Conservation (phyloP, 1,140 invertebrate species). For the Drosophila varians region DNA sequence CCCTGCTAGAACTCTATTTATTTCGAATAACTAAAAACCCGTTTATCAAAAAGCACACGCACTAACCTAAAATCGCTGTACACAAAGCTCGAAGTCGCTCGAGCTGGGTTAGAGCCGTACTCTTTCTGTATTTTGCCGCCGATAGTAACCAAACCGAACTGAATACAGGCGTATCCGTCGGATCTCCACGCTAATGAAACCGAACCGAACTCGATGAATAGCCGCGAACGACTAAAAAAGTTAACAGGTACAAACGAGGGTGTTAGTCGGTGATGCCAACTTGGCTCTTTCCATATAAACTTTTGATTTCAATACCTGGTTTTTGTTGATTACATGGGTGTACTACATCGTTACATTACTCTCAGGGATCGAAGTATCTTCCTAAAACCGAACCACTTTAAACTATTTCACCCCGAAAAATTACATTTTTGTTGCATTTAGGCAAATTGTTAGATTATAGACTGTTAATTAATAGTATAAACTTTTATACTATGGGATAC, state of each 20-base stretch:
- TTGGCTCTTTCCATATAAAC: no score
- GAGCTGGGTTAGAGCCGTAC: slow-evolving; percentile 11
- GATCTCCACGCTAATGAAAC: background rate
- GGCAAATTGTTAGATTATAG: no score
- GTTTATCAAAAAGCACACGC: slow-evolving; percentile 53
- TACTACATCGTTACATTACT: no score
- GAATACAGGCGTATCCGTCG: background rate
- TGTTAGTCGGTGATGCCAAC: background rate
- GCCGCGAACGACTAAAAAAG: slow-evolving; percentile 48
- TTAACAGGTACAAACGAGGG: background rate
- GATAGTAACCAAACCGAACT: slow-evolving; percentile 21
- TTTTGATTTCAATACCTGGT: no score
- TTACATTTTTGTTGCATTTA: no score
- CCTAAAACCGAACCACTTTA: no score
- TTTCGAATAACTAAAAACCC: slow-evolving; percentile 55
- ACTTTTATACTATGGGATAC: no score
- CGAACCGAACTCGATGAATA: slow-evolving; percentile 35
- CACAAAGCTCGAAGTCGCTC: slow-evolving; percentile 40
- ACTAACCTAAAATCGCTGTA: slow-evolving; percentile 65
- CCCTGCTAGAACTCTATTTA: slow-evolving; percentile 18
- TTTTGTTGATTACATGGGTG: no score
- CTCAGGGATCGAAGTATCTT: no score
- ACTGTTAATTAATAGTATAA: no score
- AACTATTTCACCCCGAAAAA: no score
- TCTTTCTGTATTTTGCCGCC: background rate